Evolutionary conservation across 2,797 vertebrate species (phyloP), one percentile per base, ranked within the genome.

Genomic region (Gallinago stenura): DNA sequence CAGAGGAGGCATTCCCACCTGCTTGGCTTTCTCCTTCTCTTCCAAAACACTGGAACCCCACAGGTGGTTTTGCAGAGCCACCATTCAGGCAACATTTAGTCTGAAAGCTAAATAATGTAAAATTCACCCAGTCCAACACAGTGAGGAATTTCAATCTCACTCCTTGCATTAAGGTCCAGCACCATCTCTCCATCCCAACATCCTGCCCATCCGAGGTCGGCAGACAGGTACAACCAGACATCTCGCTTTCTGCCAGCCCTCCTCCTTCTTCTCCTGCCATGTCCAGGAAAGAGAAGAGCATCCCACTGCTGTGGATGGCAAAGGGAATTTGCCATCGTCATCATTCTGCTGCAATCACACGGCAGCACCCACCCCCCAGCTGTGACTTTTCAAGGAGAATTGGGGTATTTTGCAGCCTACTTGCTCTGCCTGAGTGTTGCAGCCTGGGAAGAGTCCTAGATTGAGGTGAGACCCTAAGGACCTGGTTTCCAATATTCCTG

Each of bases 371-470:
- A 68, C 41, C 54, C 37, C 85, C 73, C 56, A 41, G 0, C 25
- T 0, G 6, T 22, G 76, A 54, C 57, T 69, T 88, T 69, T 83
- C 77, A 93, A 95, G 92, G 93, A 90, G 70, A 94, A 62, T 1
- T 35, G 62, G 43, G 62, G 66, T 81, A 16, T 81, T 95, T 95
- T 76, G 43, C 83, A 82, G 70, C 50, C 76, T 71, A 9, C 26
- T 88, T 53, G 53, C 25, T 91, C 64, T 0, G 0, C 31, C 41
- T 9, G 69, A 78, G 22, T 2, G 4, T 58, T 79, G 87, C 71
- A 91, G 82, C 76, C 53, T 87, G 87, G 83, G 77, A 81, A 46
- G 90, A 90, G 83, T 46, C 70, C 83, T 72, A 76, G 69, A 69
- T 8, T 91, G 77, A 90, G 64, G n/a, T 62, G 19, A 68, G 41